phyloP scores from a whole-genome alignment of 2,797 vertebrate genomes.

The Triplophysa bombifrons region DNA sequence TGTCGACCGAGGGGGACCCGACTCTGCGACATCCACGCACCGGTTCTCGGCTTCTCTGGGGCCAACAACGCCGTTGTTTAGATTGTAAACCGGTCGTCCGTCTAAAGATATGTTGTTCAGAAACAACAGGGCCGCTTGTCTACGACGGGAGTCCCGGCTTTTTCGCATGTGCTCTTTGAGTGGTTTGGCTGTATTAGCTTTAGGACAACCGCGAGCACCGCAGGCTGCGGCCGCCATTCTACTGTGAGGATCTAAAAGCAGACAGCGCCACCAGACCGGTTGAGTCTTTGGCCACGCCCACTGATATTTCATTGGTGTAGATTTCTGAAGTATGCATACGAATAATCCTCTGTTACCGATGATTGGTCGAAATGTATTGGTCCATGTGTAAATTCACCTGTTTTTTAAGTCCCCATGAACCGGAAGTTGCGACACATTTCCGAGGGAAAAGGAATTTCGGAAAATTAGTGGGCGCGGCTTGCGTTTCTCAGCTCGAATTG shows the following conservation, averaged over 20 bases:
- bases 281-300: constrained; percentile 56
- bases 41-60: constrained; percentile 63
- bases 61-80: constrained; percentile 65
- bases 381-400: constrained; percentile 8
- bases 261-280: constrained; percentile 53
- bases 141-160: constrained; percentile 81
- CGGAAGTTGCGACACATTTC: too few relatives aligned
- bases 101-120: constrained; percentile 92
- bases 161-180: constrained; percentile 71
- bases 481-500: too few relatives aligned
- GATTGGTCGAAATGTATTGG: constrained; percentile 59
- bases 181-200: constrained; percentile 63
- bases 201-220: constrained; percentile 64
- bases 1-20: constrained; percentile 45
- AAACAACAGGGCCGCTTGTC: constrained; percentile 90
- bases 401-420: too few relatives aligned
- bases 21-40: constrained; percentile 58
- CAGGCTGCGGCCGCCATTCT: constrained; percentile 85
- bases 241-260: constrained; percentile 62
- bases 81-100: constrained; percentile 79
- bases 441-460: too few relatives aligned
- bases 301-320: constrained; percentile 59
- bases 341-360: constrained; percentile 14
- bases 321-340: constrained; percentile 6
- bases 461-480: too few relatives aligned